Evolutionary conservation across 2,888 invertebrate species (phyloP).

Genomic region (Shargacucullia verbasci): DNA sequence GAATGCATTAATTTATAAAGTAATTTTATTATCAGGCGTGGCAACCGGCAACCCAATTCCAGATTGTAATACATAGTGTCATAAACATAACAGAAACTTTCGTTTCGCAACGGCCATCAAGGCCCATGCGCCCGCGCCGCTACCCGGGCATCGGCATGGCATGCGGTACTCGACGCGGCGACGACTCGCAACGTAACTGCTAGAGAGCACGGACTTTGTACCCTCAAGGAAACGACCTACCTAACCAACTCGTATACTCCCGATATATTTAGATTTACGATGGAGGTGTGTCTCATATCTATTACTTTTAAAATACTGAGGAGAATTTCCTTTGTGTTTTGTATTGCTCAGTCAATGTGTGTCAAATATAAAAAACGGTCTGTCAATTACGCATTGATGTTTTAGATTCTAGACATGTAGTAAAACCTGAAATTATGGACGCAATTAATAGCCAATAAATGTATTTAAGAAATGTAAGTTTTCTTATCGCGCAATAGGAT

Average conservation of each 20-base stretch:
- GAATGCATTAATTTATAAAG: neutral
- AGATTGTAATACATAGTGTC: slow-evolving; percentile 18
- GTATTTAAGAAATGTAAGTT: no score
- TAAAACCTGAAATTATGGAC: no score
- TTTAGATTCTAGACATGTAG: neutral
- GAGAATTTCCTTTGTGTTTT: slow-evolving; percentile 1
- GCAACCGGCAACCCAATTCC: neutral
- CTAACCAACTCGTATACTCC: slow-evolving; percentile 16
- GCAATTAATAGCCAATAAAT: no score
- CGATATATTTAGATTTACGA: slow-evolving; percentile 54
- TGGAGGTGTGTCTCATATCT: slow-evolving; percentile 54
- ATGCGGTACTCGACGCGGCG: slow-evolving; percentile 10
- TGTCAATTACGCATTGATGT: neutral
- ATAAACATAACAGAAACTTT: slow-evolving; percentile 21
- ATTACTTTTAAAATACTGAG: slow-evolving; percentile 27
- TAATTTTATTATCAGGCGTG: neutral
- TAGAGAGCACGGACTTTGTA: slow-evolving; percentile 45
- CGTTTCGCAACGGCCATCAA: slow-evolving; percentile 28
- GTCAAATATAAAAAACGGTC: slow-evolving; percentile 2
- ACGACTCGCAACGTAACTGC: slow-evolving; percentile 23
- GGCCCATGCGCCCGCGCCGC: slow-evolving; percentile 21
- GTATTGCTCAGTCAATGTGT: slow-evolving; percentile 9
- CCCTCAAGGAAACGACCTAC: slow-evolving; percentile 37
- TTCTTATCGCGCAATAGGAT: no score
- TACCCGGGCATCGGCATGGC: slow-evolving; percentile 3